phyloP scores from a whole-genome alignment of 2,797 vertebrate genomes.

The Pseudochromis fuscus region DNA sequence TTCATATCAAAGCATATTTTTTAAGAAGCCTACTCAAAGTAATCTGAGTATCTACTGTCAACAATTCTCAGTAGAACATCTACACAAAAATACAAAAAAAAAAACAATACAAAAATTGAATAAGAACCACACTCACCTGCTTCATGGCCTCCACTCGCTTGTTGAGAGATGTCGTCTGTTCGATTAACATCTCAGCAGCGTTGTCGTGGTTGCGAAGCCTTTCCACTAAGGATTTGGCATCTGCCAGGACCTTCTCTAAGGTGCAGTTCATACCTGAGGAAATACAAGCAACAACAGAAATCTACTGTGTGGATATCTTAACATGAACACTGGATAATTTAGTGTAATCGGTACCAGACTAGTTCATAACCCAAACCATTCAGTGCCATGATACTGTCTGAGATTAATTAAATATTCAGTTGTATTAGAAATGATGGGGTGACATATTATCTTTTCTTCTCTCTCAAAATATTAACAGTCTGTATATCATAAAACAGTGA shows the following conservation, averaged over 20 bases:
- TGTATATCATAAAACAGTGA: background rate
- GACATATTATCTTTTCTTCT: background rate
- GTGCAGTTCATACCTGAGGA: constrained; percentile 92
- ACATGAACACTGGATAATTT: background rate
- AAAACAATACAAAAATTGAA: background rate
- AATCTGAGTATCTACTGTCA: no score
- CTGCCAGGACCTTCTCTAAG: constrained; percentile 95
- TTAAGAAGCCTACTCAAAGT: no score
- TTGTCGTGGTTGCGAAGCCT: constrained; percentile 95
- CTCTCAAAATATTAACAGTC: no score
- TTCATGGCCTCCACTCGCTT: constrained; percentile 98
- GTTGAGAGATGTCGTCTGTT: constrained; percentile 95
- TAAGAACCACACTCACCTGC: constrained; percentile 84
- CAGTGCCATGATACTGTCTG: background rate
- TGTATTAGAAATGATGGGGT: background rate
- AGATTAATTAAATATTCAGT: background rate
- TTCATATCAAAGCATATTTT: background rate
- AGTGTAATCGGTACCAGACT: background rate
- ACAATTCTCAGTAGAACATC: no score
- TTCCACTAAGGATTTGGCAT: constrained; percentile 95
- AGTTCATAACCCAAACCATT: background rate
- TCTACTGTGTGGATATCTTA: background rate
- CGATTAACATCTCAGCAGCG: constrained; percentile 95
- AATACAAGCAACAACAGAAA: constrained; percentile 8
- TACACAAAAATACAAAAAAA: no score